phyloP scores from a whole-genome alignment of 2,888 invertebrate species.

The Perizoma flavofasciatum region DNA sequence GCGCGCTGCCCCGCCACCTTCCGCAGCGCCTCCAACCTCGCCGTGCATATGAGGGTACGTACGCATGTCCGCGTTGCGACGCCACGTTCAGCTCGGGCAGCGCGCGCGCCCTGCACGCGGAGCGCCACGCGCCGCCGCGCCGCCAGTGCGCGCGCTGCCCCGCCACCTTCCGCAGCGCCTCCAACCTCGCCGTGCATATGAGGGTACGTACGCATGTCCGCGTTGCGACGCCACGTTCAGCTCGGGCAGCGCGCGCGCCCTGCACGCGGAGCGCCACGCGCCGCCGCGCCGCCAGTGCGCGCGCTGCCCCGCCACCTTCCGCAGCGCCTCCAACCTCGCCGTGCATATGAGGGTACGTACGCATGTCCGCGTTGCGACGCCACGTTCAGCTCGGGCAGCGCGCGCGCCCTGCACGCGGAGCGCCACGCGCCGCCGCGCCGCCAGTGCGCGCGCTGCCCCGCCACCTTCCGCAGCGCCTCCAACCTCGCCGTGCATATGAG shows the following conservation, averaged over 20 bases:
- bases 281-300: constrained; percentile 3
- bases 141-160: neutral
- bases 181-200: constrained; percentile 5
- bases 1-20: neutral
- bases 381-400: neutral
- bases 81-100: neutral
- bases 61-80: neutral
- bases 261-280: neutral
- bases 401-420: neutral
- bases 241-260: neutral
- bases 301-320: neutral
- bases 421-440: neutral
- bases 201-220: neutral
- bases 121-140: constrained; percentile 1
- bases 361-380: neutral
- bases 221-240: neutral
- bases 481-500: constrained; percentile 2
- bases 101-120: neutral
- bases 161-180: neutral
- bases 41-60: neutral
- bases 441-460: neutral
- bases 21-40: constrained; percentile 1
- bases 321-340: constrained; percentile 1
- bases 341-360: neutral
- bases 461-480: neutral